Base-by-base conservation (phyloP, 2,113 vertebrate species). In the Leucoraja erinaceus region DNA sequence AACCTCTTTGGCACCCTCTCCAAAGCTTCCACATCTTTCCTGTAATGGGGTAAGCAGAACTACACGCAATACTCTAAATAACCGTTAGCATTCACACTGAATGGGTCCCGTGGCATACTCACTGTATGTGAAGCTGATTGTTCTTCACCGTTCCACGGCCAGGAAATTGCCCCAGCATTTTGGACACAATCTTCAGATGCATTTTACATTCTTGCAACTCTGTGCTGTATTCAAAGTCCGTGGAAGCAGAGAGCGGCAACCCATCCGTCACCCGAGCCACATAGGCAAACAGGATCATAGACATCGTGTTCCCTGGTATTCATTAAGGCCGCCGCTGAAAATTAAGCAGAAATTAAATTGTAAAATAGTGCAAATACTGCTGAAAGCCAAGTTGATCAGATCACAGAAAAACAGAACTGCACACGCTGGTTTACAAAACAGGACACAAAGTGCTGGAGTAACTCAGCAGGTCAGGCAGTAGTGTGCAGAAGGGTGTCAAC, bases 161-260 rank as follows among this genome's bases (percentile, higher is more conserved):
- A 0, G 98, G 98, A 78, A 97, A 95, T 0, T 61, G 94, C 0
- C 94, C 93, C 94, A 99, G 95, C 0, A 94, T 77, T 38, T 95
- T 96, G 76, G 98, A 98, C 74, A 99, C 94, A 0, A 94, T 95
- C 95, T 97, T 97, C 93, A 99, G 94, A 93, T 96, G 97, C 94
- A 95, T 97, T 93, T 98, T 98, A 95, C 97, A 97, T 93, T 98
- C 97, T 96, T 98, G 96, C 59, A 99, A 97, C 90, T 97, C 97
- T 61, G 94, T 96, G 94, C 95, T 96, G 94, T 98, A 97, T 93
- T 98, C 96, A 93, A 99, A 99, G 95, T 99, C 98, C 10, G 98
- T 99, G 95, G 98, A 99, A 93, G 98, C 98, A 0, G 98, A 99
- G 94, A 99, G 97, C n/a, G 98, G 98, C 94, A 99, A 97, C 93